Evolutionary conservation across 2,113 vertebrate genomes (phyloP), one percentile per base, ranked within the genome.

Genomic region (Oreochromis tanganicae): DNA sequence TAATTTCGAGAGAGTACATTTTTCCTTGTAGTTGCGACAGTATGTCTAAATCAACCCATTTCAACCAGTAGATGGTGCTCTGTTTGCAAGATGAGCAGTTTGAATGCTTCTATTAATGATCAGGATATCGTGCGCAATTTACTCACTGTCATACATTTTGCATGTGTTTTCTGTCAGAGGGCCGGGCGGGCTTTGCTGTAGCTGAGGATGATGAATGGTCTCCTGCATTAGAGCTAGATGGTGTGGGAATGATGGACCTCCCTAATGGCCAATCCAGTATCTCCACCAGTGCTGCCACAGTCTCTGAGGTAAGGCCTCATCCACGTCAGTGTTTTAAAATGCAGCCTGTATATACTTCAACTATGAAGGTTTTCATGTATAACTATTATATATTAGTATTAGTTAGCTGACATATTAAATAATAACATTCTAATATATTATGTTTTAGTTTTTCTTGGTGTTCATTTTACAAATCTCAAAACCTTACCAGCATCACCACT

Each of bases 211-310:
- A 96, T 96, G 96, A 97, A 93, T 88, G 94, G 82, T 87, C 94
- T 96, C 63, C 85, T 96, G 93, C 93, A 92, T 38, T 97, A 95
- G 88, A 95, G 94, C 90, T 96, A 84, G 89, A 96, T 97, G 97
- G 96, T 97, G 97, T 96, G 96, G 96, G 95, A 98, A 98, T 97
- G 83, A 99, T 99, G 99, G 98, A 99, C 94, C 96, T 98, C 83
- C 97, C 97, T 94, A 99, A 99, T 94, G 98, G 98, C 91, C 98
- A 98, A 95, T 91, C 96, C 91, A 96, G 96, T 95, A 96, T 88
- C 96, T 96, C 96, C 91, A 97, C 95, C 90, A 89, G 96, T 12
- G 95, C 95, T 54, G 95, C 97, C 27, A 96, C 97, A 56, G 91
- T 97, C 92, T 99, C 98, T 78, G 98, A 99, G 98, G 99, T 99